Conservation (phyloP, 2,888 invertebrate genomes). For the Pyralis farinalis region DNA sequence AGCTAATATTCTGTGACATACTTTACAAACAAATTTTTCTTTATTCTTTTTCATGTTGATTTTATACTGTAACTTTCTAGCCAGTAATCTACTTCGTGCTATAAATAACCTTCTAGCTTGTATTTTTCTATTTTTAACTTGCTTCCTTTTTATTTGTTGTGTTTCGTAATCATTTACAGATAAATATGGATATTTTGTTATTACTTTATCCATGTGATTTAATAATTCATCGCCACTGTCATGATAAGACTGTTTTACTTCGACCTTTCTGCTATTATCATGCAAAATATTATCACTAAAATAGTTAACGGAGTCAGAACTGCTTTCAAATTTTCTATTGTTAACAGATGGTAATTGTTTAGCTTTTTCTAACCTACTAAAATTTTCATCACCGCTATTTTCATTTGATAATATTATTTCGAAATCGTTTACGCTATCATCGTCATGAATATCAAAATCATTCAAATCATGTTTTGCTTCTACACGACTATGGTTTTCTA, state of each 20-base stretch:
- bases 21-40: constrained; percentile 37
- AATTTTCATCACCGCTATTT: too few species aligned
- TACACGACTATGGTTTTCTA: too few species aligned
- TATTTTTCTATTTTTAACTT: neutral
- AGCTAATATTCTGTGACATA: constrained; percentile 51
- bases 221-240: constrained; percentile 11
- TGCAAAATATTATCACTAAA: too few species aligned
- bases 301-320: too few species aligned
- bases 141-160: neutral
- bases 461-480: too few species aligned
- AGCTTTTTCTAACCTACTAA: too few species aligned
- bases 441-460: too few species aligned
- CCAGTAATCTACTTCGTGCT: neutral
- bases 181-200: neutral
- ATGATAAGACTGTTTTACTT: neutral
- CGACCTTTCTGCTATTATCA: neutral
- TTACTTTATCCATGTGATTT: constrained; percentile 10
- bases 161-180: neutral
- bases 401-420: too few species aligned
- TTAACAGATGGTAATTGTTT: too few species aligned
- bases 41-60: constrained; percentile 10
- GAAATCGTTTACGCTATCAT: too few species aligned
- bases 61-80: constrained; percentile 6
- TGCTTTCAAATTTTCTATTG: too few species aligned
- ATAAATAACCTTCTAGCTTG: neutral